Conservation (phyloP, 2,113 vertebrate species). For the Dunckerocampus dactyliophorus region DNA sequence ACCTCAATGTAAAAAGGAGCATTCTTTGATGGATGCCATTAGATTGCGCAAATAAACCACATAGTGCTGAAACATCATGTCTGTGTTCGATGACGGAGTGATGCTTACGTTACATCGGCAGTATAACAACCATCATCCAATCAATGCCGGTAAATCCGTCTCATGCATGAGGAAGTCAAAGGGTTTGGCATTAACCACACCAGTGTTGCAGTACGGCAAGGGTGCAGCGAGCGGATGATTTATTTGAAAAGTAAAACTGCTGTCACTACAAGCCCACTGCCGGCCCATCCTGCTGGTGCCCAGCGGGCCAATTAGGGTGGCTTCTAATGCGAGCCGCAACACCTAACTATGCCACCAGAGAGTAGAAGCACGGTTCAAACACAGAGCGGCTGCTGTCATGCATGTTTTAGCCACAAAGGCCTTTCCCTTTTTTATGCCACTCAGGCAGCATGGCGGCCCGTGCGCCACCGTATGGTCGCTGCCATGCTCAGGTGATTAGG, state of each 20-base stretch:
- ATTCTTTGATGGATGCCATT: no score
- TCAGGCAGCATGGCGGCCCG: conserved; percentile 30
- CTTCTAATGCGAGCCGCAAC: conserved; percentile 58
- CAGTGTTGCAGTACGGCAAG: conserved; percentile 33
- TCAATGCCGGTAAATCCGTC: conserved; percentile 39
- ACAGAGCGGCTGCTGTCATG: conserved; percentile 43
- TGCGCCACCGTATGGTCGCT: conserved; percentile 64
- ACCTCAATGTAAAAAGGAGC: no score
- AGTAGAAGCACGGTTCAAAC: conserved; percentile 23
- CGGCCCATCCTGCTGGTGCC: conserved; percentile 42
- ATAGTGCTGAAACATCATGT: no score
- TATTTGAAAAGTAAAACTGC: conserved; percentile 60
- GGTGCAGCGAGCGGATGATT: conserved; percentile 51
- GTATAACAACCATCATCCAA: conserved; percentile 51
- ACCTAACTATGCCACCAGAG: conserved; percentile 63
- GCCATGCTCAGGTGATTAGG: conserved; percentile 81
- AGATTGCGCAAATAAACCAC: no score
- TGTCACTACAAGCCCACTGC: conserved; percentile 56
- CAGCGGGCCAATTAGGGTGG: conserved; percentile 72
- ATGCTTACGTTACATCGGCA: conserved; percentile 31
- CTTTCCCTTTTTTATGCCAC: conserved; percentile 38
- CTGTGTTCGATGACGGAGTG: conserved; percentile 3
- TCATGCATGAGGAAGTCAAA: conserved; percentile 19
- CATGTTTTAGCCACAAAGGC: conserved; percentile 35
- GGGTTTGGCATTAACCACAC: conserved; percentile 31